These are phyloP conservation scores for Syrrhaptes paradoxus DNA, from an alignment of 2,113 vertebrate species.

Conservation along the genomic window DNA sequence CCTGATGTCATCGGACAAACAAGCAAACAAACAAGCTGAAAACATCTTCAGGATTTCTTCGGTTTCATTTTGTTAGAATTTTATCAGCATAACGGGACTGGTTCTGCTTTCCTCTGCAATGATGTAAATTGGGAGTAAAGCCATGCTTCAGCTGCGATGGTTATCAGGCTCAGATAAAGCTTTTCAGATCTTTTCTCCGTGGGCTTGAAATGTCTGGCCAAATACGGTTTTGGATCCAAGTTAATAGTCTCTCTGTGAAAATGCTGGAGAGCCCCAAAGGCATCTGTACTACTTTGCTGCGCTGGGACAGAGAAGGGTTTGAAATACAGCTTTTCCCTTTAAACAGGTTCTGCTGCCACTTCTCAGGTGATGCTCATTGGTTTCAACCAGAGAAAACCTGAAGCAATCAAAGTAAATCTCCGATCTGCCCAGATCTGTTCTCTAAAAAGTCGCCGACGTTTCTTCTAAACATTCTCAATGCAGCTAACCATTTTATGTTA, in stretches of 20 bases:
- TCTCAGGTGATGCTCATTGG: background rate
- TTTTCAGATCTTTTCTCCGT: constrained; percentile 46
- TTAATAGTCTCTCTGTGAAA: constrained; percentile 59
- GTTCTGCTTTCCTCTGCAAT: background rate
- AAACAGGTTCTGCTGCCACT: background rate
- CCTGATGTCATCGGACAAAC: constrained; percentile 25
- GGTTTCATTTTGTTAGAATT: constrained; percentile 23
- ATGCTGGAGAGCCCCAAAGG: constrained; percentile 34
- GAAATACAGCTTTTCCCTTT: background rate
- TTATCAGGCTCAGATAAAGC: constrained; percentile 48
- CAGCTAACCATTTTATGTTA: background rate
- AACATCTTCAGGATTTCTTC: background rate
- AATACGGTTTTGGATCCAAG: constrained; percentile 47
- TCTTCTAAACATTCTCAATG: background rate
- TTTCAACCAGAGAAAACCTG: background rate
- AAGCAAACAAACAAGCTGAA: constrained; percentile 22
- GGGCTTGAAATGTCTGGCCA: constrained; percentile 53
- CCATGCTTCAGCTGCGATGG: constrained; percentile 6
- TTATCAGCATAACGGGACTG: background rate
- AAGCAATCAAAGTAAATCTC: background rate
- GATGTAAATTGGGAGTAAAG: constrained; percentile 44
- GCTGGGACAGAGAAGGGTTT: constrained; percentile 24
- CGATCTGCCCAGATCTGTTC: background rate
- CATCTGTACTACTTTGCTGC: background rate
- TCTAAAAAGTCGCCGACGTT: background rate